Percentiles rank a stretch among this genome's conserved stretches.
Evolutionary conservation across 1,140 invertebrate species (phyloP).

Genomic region (Drosophila carrolli): DNA sequence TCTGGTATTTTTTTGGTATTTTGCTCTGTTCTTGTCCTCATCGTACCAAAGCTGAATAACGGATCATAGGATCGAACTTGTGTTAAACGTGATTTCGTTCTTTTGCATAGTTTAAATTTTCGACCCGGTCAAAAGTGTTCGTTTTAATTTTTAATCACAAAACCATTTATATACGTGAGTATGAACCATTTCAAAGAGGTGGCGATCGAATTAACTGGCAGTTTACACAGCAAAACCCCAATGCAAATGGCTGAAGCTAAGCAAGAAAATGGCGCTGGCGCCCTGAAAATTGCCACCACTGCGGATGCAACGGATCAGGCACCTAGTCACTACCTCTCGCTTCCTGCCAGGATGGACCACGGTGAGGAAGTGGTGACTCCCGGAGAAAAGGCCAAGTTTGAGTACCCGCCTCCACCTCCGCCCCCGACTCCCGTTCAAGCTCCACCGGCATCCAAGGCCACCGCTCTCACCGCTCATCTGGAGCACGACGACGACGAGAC

Average conservation of each 20-base stretch:
- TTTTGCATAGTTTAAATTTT: conserved; percentile 30
- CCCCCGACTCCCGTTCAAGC: conserved; percentile 74
- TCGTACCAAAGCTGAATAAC: conserved; percentile 49
- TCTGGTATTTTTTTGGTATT: conserved; percentile 22
- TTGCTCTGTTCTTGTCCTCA: conserved; percentile 18
- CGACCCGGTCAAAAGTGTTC: conserved; percentile 26
- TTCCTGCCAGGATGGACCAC: conserved; percentile 23
- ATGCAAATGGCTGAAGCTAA: conserved; percentile 60
- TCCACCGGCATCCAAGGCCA: conserved; percentile 12
- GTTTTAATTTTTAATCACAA: conserved; percentile 42
- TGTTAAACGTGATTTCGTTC: conserved; percentile 71
- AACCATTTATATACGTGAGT: conserved; percentile 41
- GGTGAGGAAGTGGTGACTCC: conserved; percentile 49
- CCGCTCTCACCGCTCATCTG: conserved; percentile 4
- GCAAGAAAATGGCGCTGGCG: conserved; percentile 80
- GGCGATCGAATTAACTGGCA: not conserved
- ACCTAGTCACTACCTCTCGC: conserved; percentile 12
- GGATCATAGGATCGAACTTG: conserved; percentile 48
- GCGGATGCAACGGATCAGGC: conserved; percentile 26
- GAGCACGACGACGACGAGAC: conserved; percentile 66
- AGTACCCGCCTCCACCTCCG: conserved; percentile 71
- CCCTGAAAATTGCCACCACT: conserved; percentile 44
- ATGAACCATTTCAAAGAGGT: not conserved
- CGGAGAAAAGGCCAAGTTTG: conserved; percentile 43
- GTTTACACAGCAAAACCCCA: conserved; percentile 29